Base-by-base conservation (phyloP, 2,888 invertebrate species). In the Hypomecis punctinalis region DNA sequence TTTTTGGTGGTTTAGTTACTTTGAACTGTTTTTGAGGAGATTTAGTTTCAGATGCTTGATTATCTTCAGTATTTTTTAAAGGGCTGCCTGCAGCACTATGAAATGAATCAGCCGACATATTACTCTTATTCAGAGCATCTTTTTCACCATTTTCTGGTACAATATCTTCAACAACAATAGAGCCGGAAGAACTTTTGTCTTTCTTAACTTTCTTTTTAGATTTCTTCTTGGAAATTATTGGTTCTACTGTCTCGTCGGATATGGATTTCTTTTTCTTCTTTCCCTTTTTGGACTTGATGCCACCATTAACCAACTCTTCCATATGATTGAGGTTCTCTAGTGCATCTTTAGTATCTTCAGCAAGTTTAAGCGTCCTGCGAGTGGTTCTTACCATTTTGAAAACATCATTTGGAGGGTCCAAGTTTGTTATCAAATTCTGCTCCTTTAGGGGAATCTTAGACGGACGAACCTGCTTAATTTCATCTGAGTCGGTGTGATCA, bases 31-130 rank as follows among this genome's bases (percentile, higher is more conserved):
- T 46, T 10, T n/a, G n/a, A 49, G 39, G 42, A 62, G 42, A 49
- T 35, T 1, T 57, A 54, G 45, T 11, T 33, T 40, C n/a, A 57
- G 9, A 39, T 1, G 13, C 48, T 5, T 43, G 11, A 60, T 59
- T 61, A 13, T 61, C 63, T 45, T 61, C 54, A 35, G 48, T 43
- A 43, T 46, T n/a, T 5, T 66, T 66, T 0, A 53, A n/a, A 9
- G 86, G 86, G 76, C 89, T 91, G 83, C 85, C 86, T 5, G 86
- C 84, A 85, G 90, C 90, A 67, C 89, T 91, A 63, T 90, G 85
- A 60, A 86, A 90, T 11, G 91, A 90, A 39, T 90, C 90, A n/a
- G 73, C 56, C 8, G 90, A 89, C 37, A 72, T 71, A 60, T 76
- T 77, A 56, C 80, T 83, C 43, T 73, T 78, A 61, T 86, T 83